Evolutionary conservation across 1,140 invertebrate genomes (phyloP).

Genomic region (Drepana arcuata): DNA sequence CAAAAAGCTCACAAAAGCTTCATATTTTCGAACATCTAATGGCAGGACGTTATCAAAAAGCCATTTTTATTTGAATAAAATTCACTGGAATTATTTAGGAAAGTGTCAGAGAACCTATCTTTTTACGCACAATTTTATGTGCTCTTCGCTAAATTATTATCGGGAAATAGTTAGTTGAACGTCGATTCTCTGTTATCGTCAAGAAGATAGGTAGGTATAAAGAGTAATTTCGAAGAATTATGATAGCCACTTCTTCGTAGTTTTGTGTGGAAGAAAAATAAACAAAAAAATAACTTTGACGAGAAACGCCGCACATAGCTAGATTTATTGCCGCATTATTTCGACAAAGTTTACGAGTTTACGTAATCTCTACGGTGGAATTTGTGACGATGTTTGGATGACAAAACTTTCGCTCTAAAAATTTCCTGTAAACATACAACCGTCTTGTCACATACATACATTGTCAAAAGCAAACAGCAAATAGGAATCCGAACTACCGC

Average conservation of each 20-base stretch:
- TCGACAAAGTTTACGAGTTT: slow-evolving; percentile 22
- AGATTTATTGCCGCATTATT: slow-evolving; percentile 31
- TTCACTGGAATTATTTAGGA: slow-evolving; percentile 40
- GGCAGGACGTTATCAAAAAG: slow-evolving; percentile 48
- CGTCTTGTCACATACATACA: slow-evolving; percentile 6
- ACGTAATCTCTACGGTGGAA: slow-evolving; percentile 42
- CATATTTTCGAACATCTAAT: slow-evolving; percentile 48
- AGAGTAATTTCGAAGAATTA: slow-evolving; percentile 55
- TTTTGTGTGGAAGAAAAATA: slow-evolving; percentile 30
- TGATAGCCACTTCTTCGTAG: slow-evolving; percentile 22
- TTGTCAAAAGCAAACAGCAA: slow-evolving; percentile 1
- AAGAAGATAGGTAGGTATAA: slow-evolving; percentile 4
- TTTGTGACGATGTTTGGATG: slow-evolving; percentile 18
- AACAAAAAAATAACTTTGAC: slow-evolving; percentile 34
- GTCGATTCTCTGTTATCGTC: background rate
- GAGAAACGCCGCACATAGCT: slow-evolving; percentile 20
- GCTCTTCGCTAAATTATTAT: slow-evolving; percentile 40
- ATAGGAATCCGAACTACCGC: slow-evolving; percentile 18
- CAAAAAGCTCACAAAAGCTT: slow-evolving; percentile 36
- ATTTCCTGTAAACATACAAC: slow-evolving; percentile 19
- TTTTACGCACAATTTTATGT: slow-evolving; percentile 50
- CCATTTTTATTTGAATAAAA: slow-evolving; percentile 43
- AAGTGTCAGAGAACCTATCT: slow-evolving; percentile 19
- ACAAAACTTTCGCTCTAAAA: slow-evolving; percentile 22
- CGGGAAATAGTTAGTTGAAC: slow-evolving; percentile 14